Conservation (phyloP, 2,113 vertebrate genomes). For the Phrynosoma blainvillii region DNA sequence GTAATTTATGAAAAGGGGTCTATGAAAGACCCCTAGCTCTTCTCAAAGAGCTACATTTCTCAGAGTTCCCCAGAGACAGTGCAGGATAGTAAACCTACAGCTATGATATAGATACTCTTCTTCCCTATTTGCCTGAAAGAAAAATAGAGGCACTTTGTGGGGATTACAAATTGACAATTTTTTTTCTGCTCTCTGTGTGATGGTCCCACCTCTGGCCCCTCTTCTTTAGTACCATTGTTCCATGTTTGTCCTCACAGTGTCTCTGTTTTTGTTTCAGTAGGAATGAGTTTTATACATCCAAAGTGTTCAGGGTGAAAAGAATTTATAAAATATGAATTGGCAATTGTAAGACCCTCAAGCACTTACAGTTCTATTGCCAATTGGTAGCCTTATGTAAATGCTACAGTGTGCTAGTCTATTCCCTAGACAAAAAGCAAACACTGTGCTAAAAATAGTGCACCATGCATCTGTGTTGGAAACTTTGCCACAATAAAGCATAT, state of each 20-base stretch:
- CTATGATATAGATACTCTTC: neutral
- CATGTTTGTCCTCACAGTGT: neutral
- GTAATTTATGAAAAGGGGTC: neutral
- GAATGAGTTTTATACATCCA: neutral
- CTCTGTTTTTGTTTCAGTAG: neutral
- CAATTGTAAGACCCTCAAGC: neutral
- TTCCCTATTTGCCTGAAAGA: neutral
- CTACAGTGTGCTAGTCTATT: constrained; percentile 11
- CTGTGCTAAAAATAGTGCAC: neutral
- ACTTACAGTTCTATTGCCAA: constrained; percentile 22
- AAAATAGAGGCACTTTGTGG: neutral
- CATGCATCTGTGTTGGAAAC: constrained; percentile 7
- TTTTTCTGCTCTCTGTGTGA: neutral
- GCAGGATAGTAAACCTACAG: neutral
- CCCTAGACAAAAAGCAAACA: constrained; percentile 8
- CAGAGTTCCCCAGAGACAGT: neutral
- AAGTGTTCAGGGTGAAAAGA: neutral
- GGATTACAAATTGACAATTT: neutral
- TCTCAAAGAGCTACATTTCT: neutral
- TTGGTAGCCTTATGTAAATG: constrained; percentile 28
- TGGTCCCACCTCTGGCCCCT: neutral
- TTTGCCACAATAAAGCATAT: constrained; percentile 50
- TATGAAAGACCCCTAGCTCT: neutral
- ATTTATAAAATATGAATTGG: constrained; percentile 5
- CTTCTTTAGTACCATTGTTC: neutral